phyloP scores from a whole-genome alignment of 1,140 invertebrate species.

The Teleopsis dalmanni region DNA sequence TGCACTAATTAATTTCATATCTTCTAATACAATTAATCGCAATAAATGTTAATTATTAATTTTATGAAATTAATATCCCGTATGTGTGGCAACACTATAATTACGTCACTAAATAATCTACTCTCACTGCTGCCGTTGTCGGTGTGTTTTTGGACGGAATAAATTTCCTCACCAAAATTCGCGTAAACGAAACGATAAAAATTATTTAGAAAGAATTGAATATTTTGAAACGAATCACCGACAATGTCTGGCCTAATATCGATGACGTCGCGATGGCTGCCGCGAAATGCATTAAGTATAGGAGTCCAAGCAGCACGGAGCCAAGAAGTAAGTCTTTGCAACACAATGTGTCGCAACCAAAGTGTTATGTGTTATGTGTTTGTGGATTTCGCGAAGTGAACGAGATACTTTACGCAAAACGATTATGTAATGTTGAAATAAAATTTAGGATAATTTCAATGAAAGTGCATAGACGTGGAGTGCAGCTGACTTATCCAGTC shows the following conservation, averaged over 20 bases:
- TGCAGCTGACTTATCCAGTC: not conserved
- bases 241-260: slow-evolving; percentile 38
- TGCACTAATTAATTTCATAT: too few species aligned
- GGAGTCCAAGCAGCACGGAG: slow-evolving; percentile 24
- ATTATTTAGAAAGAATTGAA: not conserved
- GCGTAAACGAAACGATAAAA: not conserved
- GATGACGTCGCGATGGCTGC: slow-evolving; percentile 33
- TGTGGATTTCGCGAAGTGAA: not conserved
- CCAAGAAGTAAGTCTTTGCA: slow-evolving; percentile 31
- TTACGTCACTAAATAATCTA: too few species aligned
- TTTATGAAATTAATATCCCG: too few species aligned
- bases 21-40: too few species aligned
- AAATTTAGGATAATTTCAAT: not conserved
- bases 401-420: not conserved
- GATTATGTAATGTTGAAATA: slow-evolving; percentile 13
- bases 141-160: too few species aligned
- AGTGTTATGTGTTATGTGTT: slow-evolving; percentile 1
- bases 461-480: not conserved
- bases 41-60: too few species aligned
- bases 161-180: too few species aligned
- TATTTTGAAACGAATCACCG: not conserved
- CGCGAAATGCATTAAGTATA: slow-evolving; percentile 27
- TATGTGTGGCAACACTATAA: too few species aligned
- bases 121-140: too few species aligned
- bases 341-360: not conserved